phyloP scores from a whole-genome alignment of 2,888 invertebrate species.

The Caenorhabditis uteleia region DNA sequence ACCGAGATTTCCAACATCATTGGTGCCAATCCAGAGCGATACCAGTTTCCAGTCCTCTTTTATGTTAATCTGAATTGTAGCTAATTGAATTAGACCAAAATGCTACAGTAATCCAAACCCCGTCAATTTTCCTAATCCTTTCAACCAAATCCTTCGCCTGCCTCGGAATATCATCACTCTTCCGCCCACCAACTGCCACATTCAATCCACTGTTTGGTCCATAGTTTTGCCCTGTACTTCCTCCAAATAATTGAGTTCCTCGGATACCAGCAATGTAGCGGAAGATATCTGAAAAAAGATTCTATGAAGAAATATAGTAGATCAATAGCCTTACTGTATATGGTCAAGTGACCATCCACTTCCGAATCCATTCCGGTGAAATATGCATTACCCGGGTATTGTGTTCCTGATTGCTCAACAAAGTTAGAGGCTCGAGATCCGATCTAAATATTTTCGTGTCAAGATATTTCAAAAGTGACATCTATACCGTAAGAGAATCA shows the following conservation, averaged over 20 bases:
- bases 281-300: constrained; percentile 74
- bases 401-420: constrained; percentile 3
- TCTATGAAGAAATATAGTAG: not conserved
- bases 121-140: constrained; percentile 15
- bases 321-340: constrained; percentile 17
- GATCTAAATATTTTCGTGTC: constrained; percentile 14
- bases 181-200: constrained; percentile 50
- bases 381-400: constrained; percentile 26
- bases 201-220: constrained; percentile 37
- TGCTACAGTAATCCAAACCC: not conserved
- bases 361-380: constrained; percentile 28
- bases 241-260: constrained; percentile 78
- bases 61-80: constrained; percentile 32
- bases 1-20: constrained; percentile 47
- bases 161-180: constrained; percentile 43
- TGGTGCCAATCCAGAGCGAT: constrained; percentile 60
- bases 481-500: constrained; percentile 53
- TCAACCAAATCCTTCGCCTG: constrained; percentile 40
- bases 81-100: no score
- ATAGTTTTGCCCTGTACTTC: constrained; percentile 77
- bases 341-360: constrained; percentile 25
- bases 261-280: constrained; percentile 74
- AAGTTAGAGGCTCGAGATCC: constrained; percentile 20
- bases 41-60: constrained; percentile 58
- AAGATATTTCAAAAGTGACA: not conserved